Percentiles rank a stretch among this genome's conserved stretches.
phyloP scores from a whole-genome alignment of 2,888 invertebrate genomes.

The Meliscaeva auricollis region DNA sequence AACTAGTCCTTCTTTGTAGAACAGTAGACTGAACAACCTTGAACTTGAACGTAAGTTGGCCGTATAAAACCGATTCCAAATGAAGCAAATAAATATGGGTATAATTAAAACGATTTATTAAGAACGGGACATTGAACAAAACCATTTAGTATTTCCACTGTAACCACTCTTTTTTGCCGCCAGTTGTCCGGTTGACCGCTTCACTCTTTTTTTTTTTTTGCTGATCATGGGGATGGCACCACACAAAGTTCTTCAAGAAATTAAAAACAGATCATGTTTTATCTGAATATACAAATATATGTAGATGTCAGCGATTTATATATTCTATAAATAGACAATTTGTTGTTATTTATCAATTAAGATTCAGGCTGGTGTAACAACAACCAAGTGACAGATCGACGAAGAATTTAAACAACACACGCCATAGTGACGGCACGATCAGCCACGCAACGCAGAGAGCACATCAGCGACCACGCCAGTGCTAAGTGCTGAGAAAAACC shows the following conservation, averaged over 20 bases:
- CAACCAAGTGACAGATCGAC: conserved; percentile 68
- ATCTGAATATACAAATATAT: conserved; percentile 44
- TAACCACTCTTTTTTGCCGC: background rate
- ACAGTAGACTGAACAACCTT: background rate
- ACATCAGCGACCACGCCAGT: conserved; percentile 1
- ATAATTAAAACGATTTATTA: conserved; percentile 54
- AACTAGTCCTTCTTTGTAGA: too few relatives aligned
- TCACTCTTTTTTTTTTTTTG: background rate
- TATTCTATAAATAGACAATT: conserved; percentile 68
- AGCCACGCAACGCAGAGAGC: background rate
- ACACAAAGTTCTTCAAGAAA: conserved; percentile 46
- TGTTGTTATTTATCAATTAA: conserved; percentile 71
- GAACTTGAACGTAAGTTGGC: background rate
- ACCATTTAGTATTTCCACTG: conserved; percentile 38
- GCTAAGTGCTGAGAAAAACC: conserved; percentile 36
- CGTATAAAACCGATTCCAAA: background rate
- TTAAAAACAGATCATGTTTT: conserved; percentile 61
- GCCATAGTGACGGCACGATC: conserved; percentile 16
- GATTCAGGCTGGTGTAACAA: conserved; percentile 55
- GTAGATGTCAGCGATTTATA: conserved; percentile 54
- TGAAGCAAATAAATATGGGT: background rate
- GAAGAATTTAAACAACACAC: conserved; percentile 43
- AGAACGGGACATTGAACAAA: conserved; percentile 38
- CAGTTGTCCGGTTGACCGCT: background rate
- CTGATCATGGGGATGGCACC: background rate